Conservation (phyloP, 1,140 invertebrate genomes). For the Drosophila takahashii region DNA sequence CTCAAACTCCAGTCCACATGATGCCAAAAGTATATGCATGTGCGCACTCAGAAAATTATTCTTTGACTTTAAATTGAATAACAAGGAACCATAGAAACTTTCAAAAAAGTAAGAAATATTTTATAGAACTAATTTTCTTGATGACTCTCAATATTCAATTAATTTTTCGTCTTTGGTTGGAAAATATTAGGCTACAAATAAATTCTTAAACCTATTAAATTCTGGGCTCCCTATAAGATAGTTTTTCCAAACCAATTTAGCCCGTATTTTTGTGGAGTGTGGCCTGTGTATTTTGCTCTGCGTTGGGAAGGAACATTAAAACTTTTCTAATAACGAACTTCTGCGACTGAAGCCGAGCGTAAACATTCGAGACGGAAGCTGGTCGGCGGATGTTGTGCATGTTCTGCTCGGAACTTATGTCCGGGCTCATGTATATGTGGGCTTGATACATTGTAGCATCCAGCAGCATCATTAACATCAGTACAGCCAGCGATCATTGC, state of each 20-base stretch:
- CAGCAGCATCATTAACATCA: slow-evolving; percentile 44
- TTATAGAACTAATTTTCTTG: too few species aligned
- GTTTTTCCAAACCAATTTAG: background rate
- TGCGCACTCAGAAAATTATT: background rate
- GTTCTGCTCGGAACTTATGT: slow-evolving; percentile 39
- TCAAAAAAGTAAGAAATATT: background rate
- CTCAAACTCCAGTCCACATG: background rate
- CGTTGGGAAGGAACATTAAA: slow-evolving; percentile 72
- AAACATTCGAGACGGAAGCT: slow-evolving; percentile 70
- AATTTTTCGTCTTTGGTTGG: too few species aligned
- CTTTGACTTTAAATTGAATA: background rate
- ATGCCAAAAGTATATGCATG: slow-evolving; percentile 4
- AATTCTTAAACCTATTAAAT: too few species aligned
- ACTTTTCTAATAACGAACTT: slow-evolving; percentile 81
- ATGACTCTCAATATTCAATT: too few species aligned
- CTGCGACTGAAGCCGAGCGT: slow-evolving; percentile 64
- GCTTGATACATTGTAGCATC: slow-evolving; percentile 31
- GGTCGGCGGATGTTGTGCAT: slow-evolving; percentile 51
- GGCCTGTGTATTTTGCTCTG: slow-evolving; percentile 35
- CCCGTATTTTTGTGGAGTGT: background rate
- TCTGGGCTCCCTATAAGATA: background rate
- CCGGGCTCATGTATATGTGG: slow-evolving; percentile 10
- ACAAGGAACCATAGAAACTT: too few species aligned
- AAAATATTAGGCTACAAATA: too few species aligned
- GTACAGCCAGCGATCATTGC: slow-evolving; percentile 22